Conservation (phyloP, 2,888 invertebrate species). For the Cosmia trapezina region DNA sequence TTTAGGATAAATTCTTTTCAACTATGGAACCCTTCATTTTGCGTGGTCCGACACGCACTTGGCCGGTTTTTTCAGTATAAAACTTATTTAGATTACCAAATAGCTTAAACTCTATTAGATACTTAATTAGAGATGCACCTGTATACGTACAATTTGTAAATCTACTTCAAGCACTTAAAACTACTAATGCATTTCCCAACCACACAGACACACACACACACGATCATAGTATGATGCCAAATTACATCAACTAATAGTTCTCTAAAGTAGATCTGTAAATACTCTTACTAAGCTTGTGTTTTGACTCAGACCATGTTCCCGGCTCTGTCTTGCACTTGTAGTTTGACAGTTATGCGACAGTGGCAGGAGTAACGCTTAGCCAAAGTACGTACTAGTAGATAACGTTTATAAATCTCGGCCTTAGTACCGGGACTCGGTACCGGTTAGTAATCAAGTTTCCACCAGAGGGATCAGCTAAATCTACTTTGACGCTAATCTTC, state of each 20-base stretch:
- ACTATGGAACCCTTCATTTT: too few relatives aligned
- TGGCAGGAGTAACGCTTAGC: neutral
- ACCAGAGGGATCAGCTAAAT: conserved; percentile 18
- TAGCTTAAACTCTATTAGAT: neutral
- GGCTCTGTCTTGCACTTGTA: neutral
- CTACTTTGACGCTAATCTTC: conserved; percentile 21
- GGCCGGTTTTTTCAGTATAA: too few relatives aligned
- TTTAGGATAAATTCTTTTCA: too few relatives aligned
- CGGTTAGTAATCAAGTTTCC: conserved; percentile 36
- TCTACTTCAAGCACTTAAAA: neutral
- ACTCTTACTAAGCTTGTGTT: neutral
- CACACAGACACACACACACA: neutral
- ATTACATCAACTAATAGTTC: conserved; percentile 5
- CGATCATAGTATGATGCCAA: neutral
- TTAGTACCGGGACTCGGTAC: neutral
- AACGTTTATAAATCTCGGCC: neutral
- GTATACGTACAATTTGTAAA: too few relatives aligned
- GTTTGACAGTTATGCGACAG: neutral
- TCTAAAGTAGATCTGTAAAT: neutral
- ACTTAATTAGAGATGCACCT: neutral
- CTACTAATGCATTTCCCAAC: neutral
- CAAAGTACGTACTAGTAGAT: neutral
- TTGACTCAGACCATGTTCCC: neutral
- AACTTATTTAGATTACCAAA: neutral
- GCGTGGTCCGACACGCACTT: too few relatives aligned